Conservation (phyloP, 2,113 vertebrate genomes). For the Serilophus lunatus region DNA sequence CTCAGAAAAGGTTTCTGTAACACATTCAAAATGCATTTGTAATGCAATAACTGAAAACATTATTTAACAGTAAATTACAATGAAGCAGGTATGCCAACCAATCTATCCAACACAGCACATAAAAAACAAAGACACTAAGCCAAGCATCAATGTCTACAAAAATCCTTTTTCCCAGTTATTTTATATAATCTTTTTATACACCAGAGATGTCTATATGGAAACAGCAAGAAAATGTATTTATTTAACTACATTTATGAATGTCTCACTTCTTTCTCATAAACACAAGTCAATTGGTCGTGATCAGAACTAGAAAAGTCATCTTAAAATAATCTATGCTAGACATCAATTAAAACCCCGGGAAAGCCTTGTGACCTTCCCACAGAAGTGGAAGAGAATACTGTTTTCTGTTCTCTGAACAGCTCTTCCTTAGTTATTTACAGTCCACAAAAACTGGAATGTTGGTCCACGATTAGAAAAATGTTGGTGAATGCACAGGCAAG, state of each 20-base stretch:
- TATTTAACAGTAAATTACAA: neutral
- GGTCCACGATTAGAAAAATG: neutral
- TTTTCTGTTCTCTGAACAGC: neutral
- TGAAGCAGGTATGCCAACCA: neutral
- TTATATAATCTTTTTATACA: neutral
- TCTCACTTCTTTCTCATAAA: neutral
- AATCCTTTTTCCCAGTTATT: neutral
- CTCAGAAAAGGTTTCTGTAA: neutral
- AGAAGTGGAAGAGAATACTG: neutral
- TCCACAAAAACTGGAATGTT: neutral
- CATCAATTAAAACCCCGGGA: neutral
- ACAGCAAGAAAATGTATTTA: neutral
- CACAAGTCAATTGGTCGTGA: neutral
- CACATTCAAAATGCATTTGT: neutral
- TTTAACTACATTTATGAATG: neutral
- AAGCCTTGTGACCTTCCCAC: constrained; percentile 3
- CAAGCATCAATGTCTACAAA: neutral
- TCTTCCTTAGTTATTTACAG: neutral
- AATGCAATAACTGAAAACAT: neutral
- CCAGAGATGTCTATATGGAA: neutral
- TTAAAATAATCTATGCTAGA: neutral
- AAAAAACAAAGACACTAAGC: neutral
- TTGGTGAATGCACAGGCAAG: neutral
- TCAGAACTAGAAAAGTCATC: neutral
- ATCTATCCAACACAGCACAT: neutral